A percentile compares a stretch with the other conserved stretches of the same genome.
These are phyloP conservation scores for Echinops telfairi DNA, from an alignment of 2,113 vertebrate species.

Conservation along the genomic window DNA sequence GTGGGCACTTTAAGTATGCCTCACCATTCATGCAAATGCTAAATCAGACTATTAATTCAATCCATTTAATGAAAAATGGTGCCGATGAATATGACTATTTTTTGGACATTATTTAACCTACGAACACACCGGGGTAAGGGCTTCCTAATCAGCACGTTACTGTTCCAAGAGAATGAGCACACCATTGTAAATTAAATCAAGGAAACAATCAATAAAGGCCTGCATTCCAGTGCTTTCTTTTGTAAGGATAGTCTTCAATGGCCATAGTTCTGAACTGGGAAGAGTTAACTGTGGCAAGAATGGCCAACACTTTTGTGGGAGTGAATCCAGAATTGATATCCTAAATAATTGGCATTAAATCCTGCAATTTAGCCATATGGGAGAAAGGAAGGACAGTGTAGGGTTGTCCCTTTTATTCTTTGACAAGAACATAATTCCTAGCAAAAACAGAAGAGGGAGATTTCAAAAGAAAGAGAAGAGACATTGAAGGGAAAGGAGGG, in stretches of 20 bases:
- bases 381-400: not conserved
- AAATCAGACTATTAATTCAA: not conserved
- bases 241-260: not conserved
- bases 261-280: not conserved
- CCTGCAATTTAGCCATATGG: not conserved
- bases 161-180: not conserved
- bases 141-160: not conserved
- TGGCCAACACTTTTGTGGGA: not conserved
- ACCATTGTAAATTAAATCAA: not conserved
- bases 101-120: not conserved
- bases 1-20: too few species aligned
- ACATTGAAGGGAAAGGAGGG: not conserved
- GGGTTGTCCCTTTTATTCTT: not conserved
- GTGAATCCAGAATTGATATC: not conserved
- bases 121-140: not conserved
- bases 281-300: not conserved
- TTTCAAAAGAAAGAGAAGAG: not conserved
- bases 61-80: not conserved
- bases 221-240: not conserved
- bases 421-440: not conserved
- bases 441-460: not conserved
- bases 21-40: not conserved
- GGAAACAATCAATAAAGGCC: not conserved
- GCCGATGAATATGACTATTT: not conserved
- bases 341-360: not conserved